Evolutionary conservation across 2,797 vertebrate species (phyloP), one percentile per base, ranked within the genome.

Genomic region (Sciurus vulgaris): DNA sequence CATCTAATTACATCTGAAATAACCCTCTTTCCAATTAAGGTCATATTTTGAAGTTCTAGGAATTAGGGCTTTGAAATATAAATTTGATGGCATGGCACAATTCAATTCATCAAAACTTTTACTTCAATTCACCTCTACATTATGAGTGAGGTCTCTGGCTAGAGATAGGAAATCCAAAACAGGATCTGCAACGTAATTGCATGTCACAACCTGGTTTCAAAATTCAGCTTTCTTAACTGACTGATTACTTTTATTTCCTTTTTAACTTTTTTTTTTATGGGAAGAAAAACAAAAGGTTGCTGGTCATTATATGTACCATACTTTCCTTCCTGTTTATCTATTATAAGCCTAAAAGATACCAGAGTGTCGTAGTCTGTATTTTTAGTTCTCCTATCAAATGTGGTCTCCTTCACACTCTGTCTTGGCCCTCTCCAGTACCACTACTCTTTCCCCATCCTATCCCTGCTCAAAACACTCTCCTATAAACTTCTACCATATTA

Each of bases 401-500:
- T 49, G 35, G 0, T 26, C 47, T 77, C 33, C 11, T 72, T 38
- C 0, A 0, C 33, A 5, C 33, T 17, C 0, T 38, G 47, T 77
- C 24, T 59, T 79, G 4, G 47, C 54, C 47, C 73, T 72, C 47
- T 15, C n/a, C 1, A 9, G 22, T 59, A 7, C 20, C 20, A 28
- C 20, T 87, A 1, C 0, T 14, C 35, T 41, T 61, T 14, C 17
- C 24, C 22, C 44, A 88, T 49, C 14, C 28, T 41, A 7, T 41
- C 47, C 38, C 63, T 61, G 22, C 20, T 47, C 41, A 33, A 72
- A 70, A 69, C 20, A 41, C 14, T 54, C 6, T 61, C 20, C 22
- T 91, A 26, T 86, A n/a, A 86, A 49, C 5, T 61, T 33, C 11
- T 24, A 15, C n/a, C 7, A 1, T 15, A 59, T 74, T 10, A 84